Percentiles rank a stretch among this genome's conserved stretches.
Evolutionary conservation across 2,113 vertebrate species (phyloP).

Genomic region (Siniperca chuatsi): DNA sequence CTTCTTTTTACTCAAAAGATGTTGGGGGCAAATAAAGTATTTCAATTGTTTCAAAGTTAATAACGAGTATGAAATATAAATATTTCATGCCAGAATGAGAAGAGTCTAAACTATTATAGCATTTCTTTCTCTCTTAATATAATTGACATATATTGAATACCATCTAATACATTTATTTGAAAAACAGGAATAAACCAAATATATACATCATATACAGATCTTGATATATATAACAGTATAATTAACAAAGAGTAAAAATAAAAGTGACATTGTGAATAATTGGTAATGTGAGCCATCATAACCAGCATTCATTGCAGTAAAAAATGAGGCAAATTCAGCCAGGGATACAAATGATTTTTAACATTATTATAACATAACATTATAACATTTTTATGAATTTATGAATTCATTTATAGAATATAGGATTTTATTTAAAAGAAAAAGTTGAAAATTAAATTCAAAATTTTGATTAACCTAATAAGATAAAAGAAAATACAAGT

Average conservation of each 20-base stretch:
- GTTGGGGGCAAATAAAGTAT: neutral
- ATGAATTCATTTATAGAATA: neutral
- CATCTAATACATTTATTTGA: neutral
- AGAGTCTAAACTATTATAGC: neutral
- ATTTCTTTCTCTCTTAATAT: neutral
- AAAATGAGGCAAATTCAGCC: neutral
- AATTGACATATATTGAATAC: neutral
- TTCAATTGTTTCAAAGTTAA: constrained; percentile 25
- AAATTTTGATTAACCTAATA: neutral
- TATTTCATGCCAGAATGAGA: neutral
- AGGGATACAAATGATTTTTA: neutral
- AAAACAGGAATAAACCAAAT: neutral
- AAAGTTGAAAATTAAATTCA: neutral
- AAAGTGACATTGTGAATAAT: neutral
- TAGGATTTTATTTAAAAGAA: neutral
- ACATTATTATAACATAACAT: neutral
- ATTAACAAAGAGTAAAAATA: constrained; percentile 24
- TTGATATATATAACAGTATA: neutral
- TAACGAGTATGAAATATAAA: neutral
- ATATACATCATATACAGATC: neutral
- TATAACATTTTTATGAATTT: neutral
- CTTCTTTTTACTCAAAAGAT: neutral
- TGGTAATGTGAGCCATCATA: neutral
- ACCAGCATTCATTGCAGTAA: neutral
- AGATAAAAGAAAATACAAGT: constrained; percentile 10